Conservation (phyloP, 1,140 invertebrate genomes). For the Melanaphis sacchari region DNA sequence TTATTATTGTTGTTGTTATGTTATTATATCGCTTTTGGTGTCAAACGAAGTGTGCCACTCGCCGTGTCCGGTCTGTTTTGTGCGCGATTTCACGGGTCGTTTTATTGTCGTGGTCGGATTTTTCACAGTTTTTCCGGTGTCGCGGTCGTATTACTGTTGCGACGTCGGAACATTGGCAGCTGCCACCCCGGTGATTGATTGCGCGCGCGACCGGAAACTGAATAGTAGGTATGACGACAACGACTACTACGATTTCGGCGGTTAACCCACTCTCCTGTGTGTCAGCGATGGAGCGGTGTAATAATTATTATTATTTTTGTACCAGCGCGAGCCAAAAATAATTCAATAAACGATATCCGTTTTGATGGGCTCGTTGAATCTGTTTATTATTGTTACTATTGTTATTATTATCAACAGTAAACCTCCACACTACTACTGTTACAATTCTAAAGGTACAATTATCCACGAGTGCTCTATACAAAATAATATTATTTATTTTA, state of each 20-base stretch:
- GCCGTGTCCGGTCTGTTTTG: conserved; percentile 41
- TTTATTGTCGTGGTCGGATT: neutral
- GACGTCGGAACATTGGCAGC: neutral
- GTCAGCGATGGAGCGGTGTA: neutral
- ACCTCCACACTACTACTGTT: neutral
- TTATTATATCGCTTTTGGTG: conserved; percentile 27
- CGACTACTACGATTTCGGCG: neutral
- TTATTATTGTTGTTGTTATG: neutral
- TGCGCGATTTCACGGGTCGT: conserved; percentile 37
- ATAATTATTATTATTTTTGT: neutral
- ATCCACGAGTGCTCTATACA: neutral
- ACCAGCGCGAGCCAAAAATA: conserved; percentile 19
- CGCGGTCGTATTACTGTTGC: neutral
- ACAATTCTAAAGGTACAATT: neutral
- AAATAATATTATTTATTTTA: neutral
- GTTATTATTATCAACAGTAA: neutral
- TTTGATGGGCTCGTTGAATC: neutral
- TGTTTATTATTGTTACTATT: neutral
- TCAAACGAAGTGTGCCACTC: conserved; percentile 33
- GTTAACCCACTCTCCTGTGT: neutral
- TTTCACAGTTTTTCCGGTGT: conserved; percentile 49
- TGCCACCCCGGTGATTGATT: conserved; percentile 8
- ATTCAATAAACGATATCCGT: conserved; percentile 40
- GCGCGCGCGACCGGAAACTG: conserved; percentile 1
- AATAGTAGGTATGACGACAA: neutral